Base-by-base conservation (phyloP, 1,140 invertebrate species). In the Anthonomus grandis region DNA sequence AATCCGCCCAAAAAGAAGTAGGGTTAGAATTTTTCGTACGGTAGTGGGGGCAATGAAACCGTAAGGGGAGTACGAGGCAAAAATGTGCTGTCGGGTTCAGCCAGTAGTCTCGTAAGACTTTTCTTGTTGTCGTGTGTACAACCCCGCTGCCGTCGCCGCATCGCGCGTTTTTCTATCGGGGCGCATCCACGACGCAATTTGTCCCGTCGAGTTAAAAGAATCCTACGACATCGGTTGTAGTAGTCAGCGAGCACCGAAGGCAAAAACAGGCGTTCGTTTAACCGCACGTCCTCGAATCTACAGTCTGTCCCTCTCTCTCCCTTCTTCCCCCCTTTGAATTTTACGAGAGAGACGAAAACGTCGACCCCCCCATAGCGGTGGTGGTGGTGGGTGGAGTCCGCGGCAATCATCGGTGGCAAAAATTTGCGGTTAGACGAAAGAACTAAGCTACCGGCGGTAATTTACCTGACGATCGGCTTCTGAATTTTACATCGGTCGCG, bases 321-420 rank as follows among this genome's bases (percentile, higher is more conserved):
- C 38, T 54, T 34, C 19, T 60, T 51, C 65, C 60, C 53, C 64
- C 65, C 57, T 59, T 56, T 59, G 65, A n/a, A n/a, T n/a, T n/a
- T n/a, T n/a, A n/a, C n/a, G n/a, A n/a, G n/a, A n/a, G n/a, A n/a
- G n/a, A n/a, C n/a, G n/a, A n/a, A n/a, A n/a, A n/a, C n/a, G n/a
- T 24, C 25, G 57, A 45, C 64, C 61, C 59, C 65, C 66, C 60
- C 60, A 59, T 59, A 66, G 72, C 27, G n/a, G n/a, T n/a, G n/a
- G 18, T 21, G 17, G 31, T 73, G 51, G 51, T 55, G 52, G 52
- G 52, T 55, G 52, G 52, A 55, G 52, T 74, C 74, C n/a, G 76
- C 77, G 75, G 78, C 70, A 70, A 70, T 70, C 67, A 69, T 68
- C 64, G 66, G 64, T 74, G 74, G 77, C 78, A 80, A 81, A 81